Conservation (phyloP, 2,797 vertebrate genomes). For the Anguilla megastoma region DNA sequence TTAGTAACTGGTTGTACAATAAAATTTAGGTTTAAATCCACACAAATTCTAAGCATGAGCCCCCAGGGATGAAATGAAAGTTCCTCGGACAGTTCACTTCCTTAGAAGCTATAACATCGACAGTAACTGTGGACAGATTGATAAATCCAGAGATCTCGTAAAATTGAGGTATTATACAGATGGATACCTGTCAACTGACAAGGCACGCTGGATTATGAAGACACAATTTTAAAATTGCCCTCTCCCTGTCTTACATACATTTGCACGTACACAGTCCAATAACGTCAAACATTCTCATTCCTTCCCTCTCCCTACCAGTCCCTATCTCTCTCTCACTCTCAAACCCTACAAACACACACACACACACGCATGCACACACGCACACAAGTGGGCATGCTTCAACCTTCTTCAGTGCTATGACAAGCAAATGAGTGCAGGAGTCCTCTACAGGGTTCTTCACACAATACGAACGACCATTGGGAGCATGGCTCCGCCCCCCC, state of each 20-base stretch:
- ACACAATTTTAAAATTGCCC: not conserved
- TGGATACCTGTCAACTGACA: not conserved
- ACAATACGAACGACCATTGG: not conserved
- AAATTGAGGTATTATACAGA: not conserved
- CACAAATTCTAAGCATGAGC: no score
- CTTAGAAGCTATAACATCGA: not conserved
- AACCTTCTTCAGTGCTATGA: not conserved
- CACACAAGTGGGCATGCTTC: not conserved
- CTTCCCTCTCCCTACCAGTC: no score
- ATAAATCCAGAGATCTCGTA: not conserved
- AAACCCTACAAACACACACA: not conserved
- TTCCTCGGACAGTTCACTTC: not conserved
- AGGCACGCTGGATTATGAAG: not conserved
- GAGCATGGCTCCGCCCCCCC: not conserved
- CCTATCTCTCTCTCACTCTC: not conserved
- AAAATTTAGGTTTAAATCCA: no score
- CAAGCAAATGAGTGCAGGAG: not conserved
- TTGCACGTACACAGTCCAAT: not conserved
- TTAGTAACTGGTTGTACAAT: no score
- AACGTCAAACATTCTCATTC: not conserved
- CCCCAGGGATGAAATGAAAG: not conserved
- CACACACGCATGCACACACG: not conserved
- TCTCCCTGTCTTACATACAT: not conserved
- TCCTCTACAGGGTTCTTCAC: not conserved
- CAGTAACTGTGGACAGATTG: not conserved